Conservation (phyloP, 2,888 invertebrate genomes). For the Thelaira solivaga region DNA sequence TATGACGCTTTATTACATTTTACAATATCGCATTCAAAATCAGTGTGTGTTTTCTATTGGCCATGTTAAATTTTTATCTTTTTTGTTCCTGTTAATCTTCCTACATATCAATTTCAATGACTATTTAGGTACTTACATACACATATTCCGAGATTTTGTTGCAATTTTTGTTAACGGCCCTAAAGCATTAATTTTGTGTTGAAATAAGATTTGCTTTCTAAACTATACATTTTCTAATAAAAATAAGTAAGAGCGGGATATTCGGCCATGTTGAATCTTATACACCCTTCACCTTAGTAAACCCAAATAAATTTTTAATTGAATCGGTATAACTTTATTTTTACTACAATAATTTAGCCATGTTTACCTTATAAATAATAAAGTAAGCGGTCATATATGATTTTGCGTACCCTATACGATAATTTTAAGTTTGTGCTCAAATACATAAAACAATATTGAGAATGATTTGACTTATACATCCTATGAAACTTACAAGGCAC, state of each 20-base stretch:
- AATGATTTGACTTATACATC: too few species aligned
- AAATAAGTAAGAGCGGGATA: background rate
- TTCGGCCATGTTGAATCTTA: too few species aligned
- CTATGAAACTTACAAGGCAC: too few species aligned
- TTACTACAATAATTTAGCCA: too few species aligned
- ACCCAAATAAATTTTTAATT: background rate
- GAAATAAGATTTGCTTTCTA: background rate
- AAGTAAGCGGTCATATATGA: too few species aligned
- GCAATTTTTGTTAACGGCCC: background rate
- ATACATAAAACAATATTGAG: too few species aligned
- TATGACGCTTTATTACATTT: background rate
- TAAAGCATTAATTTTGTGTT: conserved; percentile 19
- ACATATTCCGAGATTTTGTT: conserved; percentile 8
- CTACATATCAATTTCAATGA: background rate
- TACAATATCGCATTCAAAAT: conserved; percentile 10
- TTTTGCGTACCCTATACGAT: too few species aligned
- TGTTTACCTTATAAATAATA: too few species aligned
- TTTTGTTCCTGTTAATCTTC: background rate
- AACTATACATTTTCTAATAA: background rate
- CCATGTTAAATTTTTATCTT: background rate
- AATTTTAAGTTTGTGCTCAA: too few species aligned
- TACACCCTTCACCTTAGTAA: too few species aligned
- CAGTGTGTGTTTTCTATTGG: background rate
- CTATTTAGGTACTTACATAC: background rate
- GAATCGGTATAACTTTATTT: too few species aligned